Evolutionary conservation across 1,140 invertebrate species (phyloP).

Genomic region (Magallana angulata): DNA sequence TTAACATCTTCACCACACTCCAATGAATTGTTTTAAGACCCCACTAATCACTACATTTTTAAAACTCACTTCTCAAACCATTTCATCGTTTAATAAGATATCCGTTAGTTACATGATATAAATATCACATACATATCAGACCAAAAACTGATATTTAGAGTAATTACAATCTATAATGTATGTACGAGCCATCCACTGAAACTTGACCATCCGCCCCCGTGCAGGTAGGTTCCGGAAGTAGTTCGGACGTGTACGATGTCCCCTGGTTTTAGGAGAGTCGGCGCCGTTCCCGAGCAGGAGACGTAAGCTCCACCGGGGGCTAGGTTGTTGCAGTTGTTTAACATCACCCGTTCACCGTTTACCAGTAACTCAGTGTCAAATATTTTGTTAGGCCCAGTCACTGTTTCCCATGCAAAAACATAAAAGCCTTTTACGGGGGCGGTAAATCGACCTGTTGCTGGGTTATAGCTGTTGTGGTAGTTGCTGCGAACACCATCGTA

Average conservation of each 20-base stretch:
- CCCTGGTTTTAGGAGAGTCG: neutral
- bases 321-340: neutral
- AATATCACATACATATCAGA: too few relatives aligned
- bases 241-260: neutral
- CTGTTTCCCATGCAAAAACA: neutral
- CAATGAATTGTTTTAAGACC: too few relatives aligned
- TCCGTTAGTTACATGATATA: too few relatives aligned
- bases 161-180: neutral
- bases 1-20: too few relatives aligned
- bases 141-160: too few relatives aligned
- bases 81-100: too few relatives aligned
- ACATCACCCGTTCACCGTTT: neutral
- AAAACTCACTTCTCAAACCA: too few relatives aligned
- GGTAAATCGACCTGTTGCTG: neutral
- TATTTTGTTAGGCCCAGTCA: neutral
- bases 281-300: neutral
- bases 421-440: neutral
- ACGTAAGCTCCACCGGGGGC: neutral
- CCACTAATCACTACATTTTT: too few relatives aligned
- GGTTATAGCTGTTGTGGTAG: neutral
- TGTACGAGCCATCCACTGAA: neutral
- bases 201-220: neutral
- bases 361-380: constrained; percentile 11
- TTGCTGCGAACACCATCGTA: constrained; percentile 4
- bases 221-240: neutral